Percentiles rank a stretch among this genome's conserved stretches.
Evolutionary conservation across 2,797 vertebrate species (phyloP).

Genomic region (Sebastes itinus): DNA sequence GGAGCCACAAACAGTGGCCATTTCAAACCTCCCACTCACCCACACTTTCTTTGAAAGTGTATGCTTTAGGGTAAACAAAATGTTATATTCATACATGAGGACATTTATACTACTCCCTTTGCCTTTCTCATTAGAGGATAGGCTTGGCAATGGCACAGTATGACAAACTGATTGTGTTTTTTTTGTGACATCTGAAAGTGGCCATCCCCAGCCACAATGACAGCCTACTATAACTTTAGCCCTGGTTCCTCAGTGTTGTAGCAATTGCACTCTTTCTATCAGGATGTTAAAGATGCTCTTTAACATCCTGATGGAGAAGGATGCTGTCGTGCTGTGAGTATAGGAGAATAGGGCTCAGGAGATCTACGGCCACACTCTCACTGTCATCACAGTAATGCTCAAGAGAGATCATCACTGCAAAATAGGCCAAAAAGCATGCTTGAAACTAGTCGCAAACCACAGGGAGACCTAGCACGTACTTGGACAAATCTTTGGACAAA

Average conservation of each 20-base stretch:
- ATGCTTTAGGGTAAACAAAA: constrained; percentile 10
- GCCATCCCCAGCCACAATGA: neutral
- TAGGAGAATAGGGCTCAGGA: neutral
- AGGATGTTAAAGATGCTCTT: neutral
- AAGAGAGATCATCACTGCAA: neutral
- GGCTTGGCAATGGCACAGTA: neutral
- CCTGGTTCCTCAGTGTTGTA: neutral
- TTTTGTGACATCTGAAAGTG: constrained; percentile 24
- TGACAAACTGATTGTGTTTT: neutral
- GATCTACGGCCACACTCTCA: neutral
- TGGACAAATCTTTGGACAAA: neutral
- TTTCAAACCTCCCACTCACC: constrained; percentile 24
- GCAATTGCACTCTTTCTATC: neutral
- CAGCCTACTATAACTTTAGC: neutral
- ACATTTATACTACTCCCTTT: neutral
- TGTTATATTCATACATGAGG: neutral
- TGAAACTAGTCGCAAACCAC: neutral
- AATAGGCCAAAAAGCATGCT: neutral
- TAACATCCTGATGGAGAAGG: neutral
- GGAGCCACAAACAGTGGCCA: constrained; percentile 1
- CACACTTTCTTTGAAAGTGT: constrained; percentile 16
- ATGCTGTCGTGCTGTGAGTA: neutral
- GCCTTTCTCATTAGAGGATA: neutral
- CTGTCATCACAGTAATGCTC: constrained; percentile 1
- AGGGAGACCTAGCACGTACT: neutral